Base-by-base conservation (phyloP, 2,888 invertebrate genomes). In the Diogma glabrata region DNA sequence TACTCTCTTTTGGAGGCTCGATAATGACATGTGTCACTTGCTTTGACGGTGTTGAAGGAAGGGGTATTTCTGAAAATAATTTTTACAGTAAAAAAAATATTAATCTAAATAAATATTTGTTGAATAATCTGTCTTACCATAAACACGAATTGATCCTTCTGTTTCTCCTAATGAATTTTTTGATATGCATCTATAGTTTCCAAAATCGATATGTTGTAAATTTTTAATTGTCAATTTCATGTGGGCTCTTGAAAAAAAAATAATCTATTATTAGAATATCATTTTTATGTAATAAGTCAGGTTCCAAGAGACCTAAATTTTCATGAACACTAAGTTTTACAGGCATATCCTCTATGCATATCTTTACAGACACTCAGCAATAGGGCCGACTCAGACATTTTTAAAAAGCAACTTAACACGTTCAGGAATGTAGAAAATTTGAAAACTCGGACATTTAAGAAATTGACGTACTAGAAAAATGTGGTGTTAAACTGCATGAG, bases 121-220 rank as follows among this genome's bases (percentile, higher is more conserved):
- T n/a, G n/a, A n/a, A n/a, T n/a, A n/a, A 19, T 40, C 20, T 40
- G 23, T 20, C 78, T 77, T 75, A 90, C 91, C 91, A 71, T 91
- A 91, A 59, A 92, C 78, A 67, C 90, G 77, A 68, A 93, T 91
- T 60, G 90, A 89, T 60, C 91, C 91, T 72, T 92, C 91, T 9
- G 91, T 92, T 74, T 92, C 92, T 55, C 92, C 92, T 46, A 92
- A 79, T 50, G 90, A 90, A 73, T 92, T 92, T 73, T 92, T 93
- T 60, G 90, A 90, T 70, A 92, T 87, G 75, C 92, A 93, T 62
- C 87, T 77, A 72, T 92, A 93, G 74, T 85, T 88, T 56, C 91
- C 91, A 65, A 90, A 91, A 75, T 93, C 92, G 51, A 81, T 84
- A 52, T 78, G 74, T 68, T 86, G 84, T 55, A 92, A 77, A 72